These are phyloP conservation scores for Lophotis ruficrista DNA, from an alignment of 2,113 vertebrate species.

Conservation along the genomic window DNA sequence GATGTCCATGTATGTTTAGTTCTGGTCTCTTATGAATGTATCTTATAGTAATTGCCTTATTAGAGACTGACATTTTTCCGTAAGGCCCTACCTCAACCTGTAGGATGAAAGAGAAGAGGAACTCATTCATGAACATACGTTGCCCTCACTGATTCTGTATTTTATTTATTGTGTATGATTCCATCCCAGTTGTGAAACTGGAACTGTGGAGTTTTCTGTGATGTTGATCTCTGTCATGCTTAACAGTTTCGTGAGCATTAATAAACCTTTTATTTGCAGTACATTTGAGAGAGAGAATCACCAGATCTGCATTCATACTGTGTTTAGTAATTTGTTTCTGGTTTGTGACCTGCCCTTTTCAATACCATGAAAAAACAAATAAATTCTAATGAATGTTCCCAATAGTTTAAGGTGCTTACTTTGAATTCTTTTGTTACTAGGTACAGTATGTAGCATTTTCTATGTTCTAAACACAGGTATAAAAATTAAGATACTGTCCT, in stretches of 20 bases:
- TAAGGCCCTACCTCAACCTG: background rate
- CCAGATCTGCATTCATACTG: background rate
- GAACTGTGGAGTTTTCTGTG: background rate
- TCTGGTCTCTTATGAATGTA: background rate
- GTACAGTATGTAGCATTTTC: background rate
- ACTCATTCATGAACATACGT: background rate
- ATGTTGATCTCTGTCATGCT: background rate
- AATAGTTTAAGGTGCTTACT: background rate
- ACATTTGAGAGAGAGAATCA: background rate
- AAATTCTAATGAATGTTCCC: background rate
- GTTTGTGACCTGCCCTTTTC: background rate
- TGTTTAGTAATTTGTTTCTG: background rate
- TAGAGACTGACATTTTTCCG: background rate
- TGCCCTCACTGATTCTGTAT: background rate
- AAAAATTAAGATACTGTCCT: background rate
- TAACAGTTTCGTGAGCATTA: background rate
- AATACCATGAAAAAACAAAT: background rate
- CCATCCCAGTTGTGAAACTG: background rate
- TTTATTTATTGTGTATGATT: background rate
- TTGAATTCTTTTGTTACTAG: background rate
- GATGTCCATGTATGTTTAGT: background rate
- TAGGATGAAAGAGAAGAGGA: background rate
- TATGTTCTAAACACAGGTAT: background rate
- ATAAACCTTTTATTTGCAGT: background rate
- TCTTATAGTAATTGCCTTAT: background rate